Evolutionary conservation across 2,797 vertebrate genomes (phyloP), one percentile per base, ranked within the genome.

Genomic region (Sphaeramia orbicularis): DNA sequence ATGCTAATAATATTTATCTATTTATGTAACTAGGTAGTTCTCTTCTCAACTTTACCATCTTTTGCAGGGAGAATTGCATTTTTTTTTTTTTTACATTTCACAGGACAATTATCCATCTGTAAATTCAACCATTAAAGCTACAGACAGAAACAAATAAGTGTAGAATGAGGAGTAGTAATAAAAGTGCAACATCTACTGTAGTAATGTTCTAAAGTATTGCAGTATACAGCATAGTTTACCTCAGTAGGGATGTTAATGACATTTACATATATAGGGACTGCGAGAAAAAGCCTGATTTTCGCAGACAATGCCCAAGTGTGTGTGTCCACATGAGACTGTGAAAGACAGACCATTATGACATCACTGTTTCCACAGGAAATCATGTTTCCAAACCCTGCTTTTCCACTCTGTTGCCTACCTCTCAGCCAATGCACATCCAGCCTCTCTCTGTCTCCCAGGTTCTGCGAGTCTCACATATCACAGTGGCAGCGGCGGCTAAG

Each of bases 341-440:
- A 89, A 85, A 86, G 58, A 82, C 75, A 77, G 74, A 84, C 80
- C 63, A 58, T 76, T 43, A 66, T 93, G 88, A 92, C 90, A 91
- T 94, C 93, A 93, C 72, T 86, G 60, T 93, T 94, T 94, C 92
- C 92, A 93, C 86, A 91, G 89, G 90, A 93, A 92, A 89, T 87
- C 80, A 42, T 79, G 83, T 89, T 87, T 89, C 85, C 86, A 89
- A 89, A 74, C 80, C 54, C 66, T 87, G 78, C 50, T 83, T 90
- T 91, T 90, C 82, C 89, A 82, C 74, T 92, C 81, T 75, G 65
- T 61, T 82, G 83, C 49, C 90, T 70, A 80, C 76, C 78, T 88
- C 74, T 49, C 13, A 45, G 58, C 68, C 69, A 41, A 88, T 61
- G 53, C 64, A 69, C 49, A 58, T 55, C 61, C 69, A 48, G 58